phyloP scores from a whole-genome alignment of 2,113 vertebrate genomes.

The Urocolius indicus region DNA sequence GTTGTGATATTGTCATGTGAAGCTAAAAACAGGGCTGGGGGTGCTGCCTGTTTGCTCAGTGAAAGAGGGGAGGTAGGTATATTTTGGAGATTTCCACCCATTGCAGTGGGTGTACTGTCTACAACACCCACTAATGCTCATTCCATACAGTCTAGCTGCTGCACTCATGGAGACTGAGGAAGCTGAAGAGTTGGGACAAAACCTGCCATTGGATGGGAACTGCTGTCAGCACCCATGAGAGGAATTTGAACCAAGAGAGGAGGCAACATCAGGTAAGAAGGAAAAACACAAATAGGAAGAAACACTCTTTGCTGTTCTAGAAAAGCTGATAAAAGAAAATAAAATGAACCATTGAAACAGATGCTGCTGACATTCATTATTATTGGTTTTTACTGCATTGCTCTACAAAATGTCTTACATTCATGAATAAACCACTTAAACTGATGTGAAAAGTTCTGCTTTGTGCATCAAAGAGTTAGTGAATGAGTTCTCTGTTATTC shows the following conservation, averaged over 20 bases:
- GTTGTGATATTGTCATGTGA: neutral
- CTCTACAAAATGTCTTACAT: neutral
- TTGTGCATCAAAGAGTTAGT: neutral
- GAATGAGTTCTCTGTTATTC: neutral
- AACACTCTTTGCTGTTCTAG: neutral
- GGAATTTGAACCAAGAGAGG: neutral
- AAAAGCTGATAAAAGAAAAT: neutral
- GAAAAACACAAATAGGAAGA: neutral
- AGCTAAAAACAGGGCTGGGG: neutral
- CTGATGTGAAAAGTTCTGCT: neutral
- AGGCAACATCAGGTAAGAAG: neutral
- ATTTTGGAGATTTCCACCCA: neutral
- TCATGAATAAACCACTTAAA: neutral
- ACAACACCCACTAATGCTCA: neutral
- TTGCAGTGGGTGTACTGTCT: neutral
- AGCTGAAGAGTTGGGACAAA: neutral
- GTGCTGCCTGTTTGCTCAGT: neutral
- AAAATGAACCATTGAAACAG: neutral
- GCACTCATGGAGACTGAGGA: neutral
- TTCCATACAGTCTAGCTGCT: neutral
- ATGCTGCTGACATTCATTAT: neutral
- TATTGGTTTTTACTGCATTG: neutral
- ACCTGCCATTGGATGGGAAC: neutral
- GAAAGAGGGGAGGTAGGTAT: neutral
- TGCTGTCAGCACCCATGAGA: neutral